Evolutionary conservation across 2,888 invertebrate species (phyloP).

Genomic region (Perithous albicinctus): DNA sequence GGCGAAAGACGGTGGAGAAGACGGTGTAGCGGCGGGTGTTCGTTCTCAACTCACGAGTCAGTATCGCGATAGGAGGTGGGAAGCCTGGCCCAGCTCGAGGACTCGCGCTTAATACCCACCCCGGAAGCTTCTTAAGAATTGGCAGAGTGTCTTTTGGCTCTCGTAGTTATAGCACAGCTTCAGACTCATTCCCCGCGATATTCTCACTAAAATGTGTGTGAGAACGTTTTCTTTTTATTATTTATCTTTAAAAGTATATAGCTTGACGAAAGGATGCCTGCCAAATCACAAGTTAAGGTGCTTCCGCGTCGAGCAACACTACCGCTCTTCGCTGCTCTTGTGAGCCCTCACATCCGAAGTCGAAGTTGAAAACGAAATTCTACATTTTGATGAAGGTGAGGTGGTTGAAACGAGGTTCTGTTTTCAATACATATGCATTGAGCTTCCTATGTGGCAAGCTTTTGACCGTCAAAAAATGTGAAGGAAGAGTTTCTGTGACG

Average conservation of each 20-base stretch:
- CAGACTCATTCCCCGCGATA: conserved; percentile 27
- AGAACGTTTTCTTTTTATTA: conserved; percentile 16
- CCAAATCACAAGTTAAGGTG: conserved; percentile 73
- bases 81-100: conserved; percentile 36
- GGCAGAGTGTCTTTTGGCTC: conserved; percentile 74
- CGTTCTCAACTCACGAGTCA: conserved; percentile 1
- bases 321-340: background rate
- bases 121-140: conserved; percentile 80
- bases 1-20: background rate
- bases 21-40: background rate
- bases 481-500: no score
- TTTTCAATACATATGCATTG: no score
- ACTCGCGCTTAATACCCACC: conserved; percentile 76
- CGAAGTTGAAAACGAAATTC: no score
- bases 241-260: conserved; percentile 5
- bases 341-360: background rate
- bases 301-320: conserved; percentile 41
- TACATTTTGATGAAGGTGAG: no score
- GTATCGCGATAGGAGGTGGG: conserved; percentile 13
- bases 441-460: no score
- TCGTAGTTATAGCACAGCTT: background rate
- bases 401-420: no score
- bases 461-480: no score
- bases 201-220: conserved; percentile 26
- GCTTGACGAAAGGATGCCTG: conserved; percentile 66